These are phyloP conservation scores for Pycnomerus fuliginosus DNA, from an alignment of 2,888 invertebrate species.

Conservation along the genomic window DNA sequence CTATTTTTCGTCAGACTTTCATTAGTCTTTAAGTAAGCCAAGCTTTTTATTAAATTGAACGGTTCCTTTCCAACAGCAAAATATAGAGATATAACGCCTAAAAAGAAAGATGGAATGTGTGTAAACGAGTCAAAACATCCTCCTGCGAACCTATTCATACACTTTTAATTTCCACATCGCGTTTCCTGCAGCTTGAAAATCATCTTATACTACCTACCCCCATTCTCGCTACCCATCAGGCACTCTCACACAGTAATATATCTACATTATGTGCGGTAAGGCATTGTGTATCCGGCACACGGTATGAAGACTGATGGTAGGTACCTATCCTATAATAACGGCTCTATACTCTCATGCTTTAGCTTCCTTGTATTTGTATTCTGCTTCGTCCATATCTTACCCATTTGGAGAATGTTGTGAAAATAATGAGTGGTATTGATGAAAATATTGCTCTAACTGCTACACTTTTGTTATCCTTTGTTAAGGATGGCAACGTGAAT, in stretches of 20 bases:
- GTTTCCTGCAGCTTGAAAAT: too few species aligned
- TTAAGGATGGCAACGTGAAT: slow-evolving; percentile 3
- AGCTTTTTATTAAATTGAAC: neutral
- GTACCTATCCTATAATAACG: slow-evolving; percentile 27
- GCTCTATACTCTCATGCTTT: slow-evolving; percentile 9
- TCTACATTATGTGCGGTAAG: slow-evolving; percentile 29
- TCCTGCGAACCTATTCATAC: slow-evolving; percentile 8
- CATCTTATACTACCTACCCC: too few species aligned
- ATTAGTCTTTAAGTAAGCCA: slow-evolving; percentile 1
- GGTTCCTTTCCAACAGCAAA: slow-evolving; percentile 4
- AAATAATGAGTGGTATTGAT: slow-evolving; percentile 14
- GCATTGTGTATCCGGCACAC: slow-evolving; percentile 26
- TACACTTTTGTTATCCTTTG: slow-evolving; percentile 9
- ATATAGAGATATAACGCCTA: too few species aligned
- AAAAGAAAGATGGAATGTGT: too few species aligned
- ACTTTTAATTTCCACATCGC: slow-evolving; percentile 15
- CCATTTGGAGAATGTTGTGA: slow-evolving; percentile 12
- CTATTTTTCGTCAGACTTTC: slow-evolving; percentile 15
- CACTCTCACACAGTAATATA: slow-evolving; percentile 27
- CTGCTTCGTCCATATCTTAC: slow-evolving; percentile 9
- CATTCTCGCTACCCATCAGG: too few species aligned
- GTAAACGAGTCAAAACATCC: slow-evolving; percentile 11
- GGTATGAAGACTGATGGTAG: slow-evolving; percentile 32
- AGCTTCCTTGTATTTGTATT: slow-evolving; percentile 17
- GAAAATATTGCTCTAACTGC: slow-evolving; percentile 12